Evolutionary conservation across 2,888 invertebrate species (phyloP).

Genomic region (Sphecodes monilicornis): DNA sequence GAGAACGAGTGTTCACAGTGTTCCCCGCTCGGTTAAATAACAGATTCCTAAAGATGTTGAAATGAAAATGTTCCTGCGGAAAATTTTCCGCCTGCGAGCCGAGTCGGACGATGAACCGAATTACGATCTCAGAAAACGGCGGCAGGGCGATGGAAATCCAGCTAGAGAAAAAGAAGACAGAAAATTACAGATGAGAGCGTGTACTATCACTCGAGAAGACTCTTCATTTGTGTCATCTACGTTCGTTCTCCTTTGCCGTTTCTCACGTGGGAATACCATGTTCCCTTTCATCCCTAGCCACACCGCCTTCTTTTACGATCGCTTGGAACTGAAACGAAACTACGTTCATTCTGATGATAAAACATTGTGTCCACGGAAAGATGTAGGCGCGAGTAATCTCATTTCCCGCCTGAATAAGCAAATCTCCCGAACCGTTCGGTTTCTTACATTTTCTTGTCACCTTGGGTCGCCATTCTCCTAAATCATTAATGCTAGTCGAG

Average conservation of each 20-base stretch:
- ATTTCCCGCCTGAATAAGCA: constrained; percentile 2
- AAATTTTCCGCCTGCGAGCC: constrained; percentile 36
- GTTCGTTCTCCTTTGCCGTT: constrained; percentile 28
- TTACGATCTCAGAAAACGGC: constrained; percentile 24
- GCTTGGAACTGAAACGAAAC: constrained; percentile 18
- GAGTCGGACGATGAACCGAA: constrained; percentile 49
- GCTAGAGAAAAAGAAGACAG: constrained; percentile 51
- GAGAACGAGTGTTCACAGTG: constrained; percentile 58
- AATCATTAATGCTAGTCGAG: too few species aligned
- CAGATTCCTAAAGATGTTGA: constrained; percentile 70
- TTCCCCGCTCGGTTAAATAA: constrained; percentile 66
- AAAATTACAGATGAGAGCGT: constrained; percentile 78
- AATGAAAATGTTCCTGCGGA: constrained; percentile 70
- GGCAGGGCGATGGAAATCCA: constrained; percentile 12
- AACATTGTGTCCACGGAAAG: not conserved
- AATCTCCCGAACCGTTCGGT: constrained; percentile 4
- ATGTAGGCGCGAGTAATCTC: not conserved
- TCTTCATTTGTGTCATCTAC: constrained; percentile 46
- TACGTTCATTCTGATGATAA: not conserved
- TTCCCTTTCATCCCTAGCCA: not conserved
- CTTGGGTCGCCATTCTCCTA: not conserved
- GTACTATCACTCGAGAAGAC: constrained; percentile 62
- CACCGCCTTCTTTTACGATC: constrained; percentile 4
- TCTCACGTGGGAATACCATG: constrained; percentile 22
- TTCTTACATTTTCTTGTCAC: not conserved